Percentiles rank a stretch among this genome's conserved stretches.
Evolutionary conservation across 2,797 vertebrate genomes (phyloP).

Genomic region (Sebastes oblongus): DNA sequence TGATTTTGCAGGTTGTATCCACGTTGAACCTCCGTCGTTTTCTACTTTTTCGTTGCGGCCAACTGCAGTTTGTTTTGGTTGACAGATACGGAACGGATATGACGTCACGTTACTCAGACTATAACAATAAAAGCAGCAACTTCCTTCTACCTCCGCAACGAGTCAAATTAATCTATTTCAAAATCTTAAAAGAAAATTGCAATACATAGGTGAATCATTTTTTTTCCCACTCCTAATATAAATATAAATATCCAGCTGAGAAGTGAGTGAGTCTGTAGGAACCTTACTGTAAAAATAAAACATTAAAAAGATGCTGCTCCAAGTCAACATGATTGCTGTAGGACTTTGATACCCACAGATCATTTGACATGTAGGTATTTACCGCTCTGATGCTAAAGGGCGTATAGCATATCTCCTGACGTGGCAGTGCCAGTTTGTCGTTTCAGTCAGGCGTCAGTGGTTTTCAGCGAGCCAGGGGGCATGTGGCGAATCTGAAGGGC

Average conservation of each 20-base stretch:
- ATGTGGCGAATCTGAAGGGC: slow-evolving; percentile 48
- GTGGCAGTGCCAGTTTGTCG: slow-evolving; percentile 26
- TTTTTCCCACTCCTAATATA: neutral
- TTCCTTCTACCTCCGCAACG: too few relatives aligned
- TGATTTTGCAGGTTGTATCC: too few relatives aligned
- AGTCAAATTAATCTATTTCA: too few relatives aligned
- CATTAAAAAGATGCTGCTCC: neutral
- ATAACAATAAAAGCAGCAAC: too few relatives aligned
- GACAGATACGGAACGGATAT: too few relatives aligned
- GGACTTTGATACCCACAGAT: neutral
- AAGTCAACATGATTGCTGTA: neutral
- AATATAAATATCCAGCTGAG: neutral
- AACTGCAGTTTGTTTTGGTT: too few relatives aligned
- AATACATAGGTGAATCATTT: too few relatives aligned
- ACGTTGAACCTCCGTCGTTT: too few relatives aligned
- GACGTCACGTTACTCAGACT: too few relatives aligned
- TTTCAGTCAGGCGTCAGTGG: slow-evolving; percentile 35
- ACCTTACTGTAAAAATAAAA: neutral
- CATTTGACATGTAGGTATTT: slow-evolving; percentile 11
- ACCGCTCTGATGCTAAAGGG: slow-evolving; percentile 11
- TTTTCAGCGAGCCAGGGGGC: slow-evolving; percentile 39
- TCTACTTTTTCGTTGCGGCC: too few relatives aligned
- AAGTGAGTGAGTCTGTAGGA: neutral
- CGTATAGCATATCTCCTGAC: slow-evolving; percentile 35
- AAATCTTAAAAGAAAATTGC: too few relatives aligned